Evolutionary conservation across 2,888 invertebrate genomes (phyloP), one percentile per base, ranked within the genome.

Genomic region (Gasteruption jaculator): DNA sequence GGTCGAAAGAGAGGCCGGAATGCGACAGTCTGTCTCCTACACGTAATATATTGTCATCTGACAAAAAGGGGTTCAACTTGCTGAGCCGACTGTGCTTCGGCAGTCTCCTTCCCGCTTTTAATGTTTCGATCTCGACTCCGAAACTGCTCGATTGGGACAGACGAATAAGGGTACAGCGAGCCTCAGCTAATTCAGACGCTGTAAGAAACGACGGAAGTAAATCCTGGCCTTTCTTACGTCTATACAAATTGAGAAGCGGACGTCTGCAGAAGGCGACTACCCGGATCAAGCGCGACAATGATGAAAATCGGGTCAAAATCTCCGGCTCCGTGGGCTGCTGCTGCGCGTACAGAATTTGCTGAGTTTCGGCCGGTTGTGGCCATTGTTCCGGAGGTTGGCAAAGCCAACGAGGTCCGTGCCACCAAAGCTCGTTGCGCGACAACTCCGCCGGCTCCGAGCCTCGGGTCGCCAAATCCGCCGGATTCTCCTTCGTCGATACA

Each of bases 1-100:
- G 22, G 2, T 46, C 43, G 14, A 26, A 38, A 4, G 29, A 20
- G 10, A 52, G 15, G 1, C 24, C 18, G 3, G 48, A 32, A 31
- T 53, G 22, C 14, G 29, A n/a, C n/a, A 55, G 35, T 36, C 54
- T 24, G 10, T 50, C 53, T 11, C 52, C 54, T 3, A 55, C 48
- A 37, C 52, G 11, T 42, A 30, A 10, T 6, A 29, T n/a, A 11
- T 14, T 6, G 12, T 29, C 5, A 6, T 29, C 29, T 11, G 10
- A 10, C 8, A 6, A 29, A 11, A 10, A 29, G 29, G 29, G 29
- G 12, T 29, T 11, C 11, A 29, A n/a, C 12, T 14, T 6, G 6
- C 11, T 6, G 12, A 29, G 29, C 6, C 6, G 11, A 29, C 29
- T 29, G 6, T 14, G 29, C 29, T 29, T 29, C 6, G 12, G 29